Conservation (phyloP, 2,888 invertebrate genomes). For the Drymonia ruficornis region DNA sequence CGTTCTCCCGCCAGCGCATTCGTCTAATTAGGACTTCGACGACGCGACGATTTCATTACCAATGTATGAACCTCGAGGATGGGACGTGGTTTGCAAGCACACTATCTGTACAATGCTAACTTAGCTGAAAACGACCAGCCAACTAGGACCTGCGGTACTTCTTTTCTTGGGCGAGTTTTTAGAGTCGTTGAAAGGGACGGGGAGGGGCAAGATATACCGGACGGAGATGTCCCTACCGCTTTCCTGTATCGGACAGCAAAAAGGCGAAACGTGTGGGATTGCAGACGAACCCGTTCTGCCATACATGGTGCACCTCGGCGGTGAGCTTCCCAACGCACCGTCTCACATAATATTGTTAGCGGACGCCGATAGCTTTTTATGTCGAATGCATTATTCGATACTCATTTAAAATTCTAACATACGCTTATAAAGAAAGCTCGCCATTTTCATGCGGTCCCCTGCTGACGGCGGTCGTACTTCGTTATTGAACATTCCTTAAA, state of each 20-base stretch:
- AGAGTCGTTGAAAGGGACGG: slow-evolving; percentile 36
- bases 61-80: slow-evolving; percentile 69
- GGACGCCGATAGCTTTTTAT: slow-evolving; percentile 83
- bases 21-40: slow-evolving; percentile 66
- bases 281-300: slow-evolving; percentile 82
- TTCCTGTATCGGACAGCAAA: slow-evolving; percentile 76
- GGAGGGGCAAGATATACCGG: slow-evolving; percentile 57
- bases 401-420: slow-evolving; percentile 85
- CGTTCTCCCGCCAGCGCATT: slow-evolving; percentile 38
- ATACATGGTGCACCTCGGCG: slow-evolving; percentile 78
- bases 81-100: slow-evolving; percentile 73
- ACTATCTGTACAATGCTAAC: slow-evolving; percentile 74
- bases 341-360: slow-evolving; percentile 83
- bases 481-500: slow-evolving; percentile 14
- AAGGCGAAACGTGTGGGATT: slow-evolving; percentile 83
- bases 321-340: slow-evolving; percentile 80
- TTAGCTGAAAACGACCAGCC: slow-evolving; percentile 54
- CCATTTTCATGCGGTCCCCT: slow-evolving; percentile 79
- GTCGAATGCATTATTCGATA: slow-evolving; percentile 84
- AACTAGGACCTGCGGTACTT: slow-evolving; percentile 49
- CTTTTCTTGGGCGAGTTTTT: slow-evolving; percentile 42
- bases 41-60: slow-evolving; percentile 72
- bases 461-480: slow-evolving; percentile 71
- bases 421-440: slow-evolving; percentile 80
- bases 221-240: slow-evolving; percentile 64